Evolutionary conservation across 2,888 invertebrate genomes (phyloP), one percentile per base, ranked within the genome.

Genomic region (Muschampia plurimacula): DNA sequence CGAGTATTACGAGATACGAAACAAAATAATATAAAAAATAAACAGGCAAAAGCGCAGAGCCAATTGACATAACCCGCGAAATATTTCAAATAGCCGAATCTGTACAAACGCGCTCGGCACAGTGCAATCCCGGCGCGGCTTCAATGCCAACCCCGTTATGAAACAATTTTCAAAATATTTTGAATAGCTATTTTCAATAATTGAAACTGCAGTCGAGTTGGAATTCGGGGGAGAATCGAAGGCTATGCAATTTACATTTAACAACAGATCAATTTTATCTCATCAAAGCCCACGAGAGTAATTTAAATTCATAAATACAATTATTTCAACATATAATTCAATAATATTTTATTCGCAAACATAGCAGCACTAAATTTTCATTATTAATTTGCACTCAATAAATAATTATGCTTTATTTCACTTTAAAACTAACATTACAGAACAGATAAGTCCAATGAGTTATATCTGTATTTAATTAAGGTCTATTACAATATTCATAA

Each of bases 111-210:
- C 82, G 84, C 84, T 82, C 80, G 81, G 81, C 81, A 85, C 86
- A 89, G 87, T 88, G 89, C 88, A 86, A 86, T 84, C 82, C 84
- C 82, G 82, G 83, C 82, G 76, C 80, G 80, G 81, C 79, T 80
- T 77, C 85, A 82, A 82, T 84, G 83, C 82, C 85, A 83, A 83
- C 82, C 81, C 86, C 88, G 92, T 89, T 92, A 92, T 91, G 90
- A 92, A 94, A 92, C 91, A 91, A 94, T 92, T 94, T 94, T 94
- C 92, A 94, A 94, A 94, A 92, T 93, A 90, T 93, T 94, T 94
- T 93, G 93, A 92, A 93, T 94, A 90, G 91, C 92, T 91, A 91
- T 93, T 93, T 93, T 92, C 92, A 93, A 92, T 92, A 83, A 91
- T 93, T 93, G 93, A 89, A 92, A 92, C 92, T 92, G 92, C 91